Base-by-base conservation (phyloP, 2,888 invertebrate species). In the Conistra vaccinii region DNA sequence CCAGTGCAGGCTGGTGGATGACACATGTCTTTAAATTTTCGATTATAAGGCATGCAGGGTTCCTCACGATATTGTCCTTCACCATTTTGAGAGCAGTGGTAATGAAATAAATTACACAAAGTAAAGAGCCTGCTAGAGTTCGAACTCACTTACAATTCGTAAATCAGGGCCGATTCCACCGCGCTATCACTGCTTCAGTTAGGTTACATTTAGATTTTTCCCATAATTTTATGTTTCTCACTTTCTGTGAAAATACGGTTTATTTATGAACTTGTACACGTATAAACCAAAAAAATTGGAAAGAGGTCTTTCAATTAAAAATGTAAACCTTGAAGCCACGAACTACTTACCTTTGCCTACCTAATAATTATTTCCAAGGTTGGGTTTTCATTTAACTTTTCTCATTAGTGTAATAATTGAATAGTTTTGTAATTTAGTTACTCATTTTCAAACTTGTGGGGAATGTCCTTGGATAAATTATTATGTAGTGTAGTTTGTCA, bases 301-400 rank as follows among this genome's bases (percentile, higher is more conserved):
- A 74, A 57, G 39, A n/a, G 67, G 51, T 78, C 61, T 76, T 74
- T 60, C 32, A 62, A 76, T 77, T 61, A 65, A 79, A 73, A 67
- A 74, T 65, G n/a, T 63, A 53, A 23, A 68, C 65, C 29, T 53
- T 76, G 71, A 68, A 75, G n/a, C 63, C 39, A 12, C 39, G 14
- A 73, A 78, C 67, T 79, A 70, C 48, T 74, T 78, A 60, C 10
- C n/a, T 74, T 35, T 35, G 10, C 39, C 42, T 42, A 60, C 26
- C 23, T 6, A n/a, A 78, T 73, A 72, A 81, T 73, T 29, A 72
- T 82, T 71, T 57, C 42, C 55, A 26, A 26, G 55, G 67, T 57
- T 23, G 14, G 20, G 26, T 76, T 78, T 76, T 76, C 69, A 77
- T 81, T 71, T 62, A 83, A 85, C 70, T 84, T 78, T 81, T 70